These are phyloP conservation scores for Habrosyne pyritoides DNA, from an alignment of 2,888 invertebrate species.

Conservation along the genomic window DNA sequence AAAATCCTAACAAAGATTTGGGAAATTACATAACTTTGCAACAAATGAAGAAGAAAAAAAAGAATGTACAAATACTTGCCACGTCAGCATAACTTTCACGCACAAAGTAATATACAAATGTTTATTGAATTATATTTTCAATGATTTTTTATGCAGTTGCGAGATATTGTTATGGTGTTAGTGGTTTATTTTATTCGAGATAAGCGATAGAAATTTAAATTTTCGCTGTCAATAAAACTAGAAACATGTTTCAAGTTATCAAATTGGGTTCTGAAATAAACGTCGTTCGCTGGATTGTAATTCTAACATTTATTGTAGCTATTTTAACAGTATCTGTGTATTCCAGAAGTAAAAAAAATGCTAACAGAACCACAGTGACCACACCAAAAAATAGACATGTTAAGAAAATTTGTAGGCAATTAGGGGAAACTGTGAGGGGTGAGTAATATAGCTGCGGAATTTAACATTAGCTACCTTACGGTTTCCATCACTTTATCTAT, in stretches of 20 bases:
- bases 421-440: constrained; percentile 50
- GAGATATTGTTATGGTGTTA: background rate
- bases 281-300: background rate
- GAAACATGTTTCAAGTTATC: background rate
- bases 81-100: too few relatives aligned
- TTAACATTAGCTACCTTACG: too few relatives aligned
- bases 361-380: background rate
- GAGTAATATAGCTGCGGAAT: constrained; percentile 11
- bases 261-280: background rate
- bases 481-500: too few relatives aligned
- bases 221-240: background rate
- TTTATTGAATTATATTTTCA: too few relatives aligned
- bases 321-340: background rate
- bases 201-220: background rate
- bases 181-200: background rate
- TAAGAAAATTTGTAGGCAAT: constrained; percentile 37
- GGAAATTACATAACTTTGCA: too few relatives aligned
- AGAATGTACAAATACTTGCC: too few relatives aligned
- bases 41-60: too few relatives aligned
- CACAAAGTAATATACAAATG: too few relatives aligned
- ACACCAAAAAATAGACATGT: background rate
- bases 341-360: background rate
- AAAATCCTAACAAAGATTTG: too few relatives aligned
- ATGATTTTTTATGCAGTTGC: too few relatives aligned
- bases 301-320: background rate